A percentile compares a stretch with the other conserved stretches of the same genome.
phyloP scores from a whole-genome alignment of 2,797 vertebrate genomes.

The Acanthopagrus latus region DNA sequence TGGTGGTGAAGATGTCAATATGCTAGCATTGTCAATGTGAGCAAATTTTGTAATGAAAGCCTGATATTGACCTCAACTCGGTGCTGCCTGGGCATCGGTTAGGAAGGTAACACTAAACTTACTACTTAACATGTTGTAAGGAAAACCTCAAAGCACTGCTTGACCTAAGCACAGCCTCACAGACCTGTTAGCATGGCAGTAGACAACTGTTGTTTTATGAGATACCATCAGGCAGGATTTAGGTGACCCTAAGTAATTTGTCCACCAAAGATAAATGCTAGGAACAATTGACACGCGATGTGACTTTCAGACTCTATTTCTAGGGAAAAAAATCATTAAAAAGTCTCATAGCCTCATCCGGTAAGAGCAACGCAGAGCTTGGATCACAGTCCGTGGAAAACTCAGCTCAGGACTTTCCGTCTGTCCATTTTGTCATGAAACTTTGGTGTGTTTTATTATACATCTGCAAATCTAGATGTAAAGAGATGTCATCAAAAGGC shows the following conservation, averaged over 20 bases:
- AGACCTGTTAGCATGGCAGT: not conserved
- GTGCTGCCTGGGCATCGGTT: too few species aligned
- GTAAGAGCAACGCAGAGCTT: not conserved
- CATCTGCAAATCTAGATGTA: constrained; percentile 37
- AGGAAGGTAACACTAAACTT: too few species aligned
- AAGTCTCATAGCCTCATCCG: not conserved
- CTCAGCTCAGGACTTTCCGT: constrained; percentile 2
- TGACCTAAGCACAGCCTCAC: not conserved
- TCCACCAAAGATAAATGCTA: not conserved
- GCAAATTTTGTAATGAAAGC: too few species aligned
- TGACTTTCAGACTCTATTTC: not conserved
- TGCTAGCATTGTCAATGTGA: too few species aligned
- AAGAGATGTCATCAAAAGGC: constrained; percentile 36
- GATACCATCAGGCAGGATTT: not conserved
- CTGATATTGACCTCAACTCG: too few species aligned
- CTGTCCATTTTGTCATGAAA: constrained; percentile 3
- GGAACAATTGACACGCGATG: not conserved
- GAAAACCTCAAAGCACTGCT: too few species aligned
- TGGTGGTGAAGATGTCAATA: too few species aligned
- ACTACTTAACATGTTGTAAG: too few species aligned
- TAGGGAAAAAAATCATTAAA: constrained; percentile 6
- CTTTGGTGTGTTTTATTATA: not conserved
- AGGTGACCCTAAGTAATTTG: constrained; percentile 1
- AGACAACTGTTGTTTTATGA: not conserved
- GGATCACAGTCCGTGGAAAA: constrained; percentile 18